A percentile compares a stretch with the other conserved stretches of the same genome.
These are phyloP conservation scores for Lepus townsendii DNA, from an alignment of 2,797 vertebrate genomes.

Conservation along the genomic window DNA sequence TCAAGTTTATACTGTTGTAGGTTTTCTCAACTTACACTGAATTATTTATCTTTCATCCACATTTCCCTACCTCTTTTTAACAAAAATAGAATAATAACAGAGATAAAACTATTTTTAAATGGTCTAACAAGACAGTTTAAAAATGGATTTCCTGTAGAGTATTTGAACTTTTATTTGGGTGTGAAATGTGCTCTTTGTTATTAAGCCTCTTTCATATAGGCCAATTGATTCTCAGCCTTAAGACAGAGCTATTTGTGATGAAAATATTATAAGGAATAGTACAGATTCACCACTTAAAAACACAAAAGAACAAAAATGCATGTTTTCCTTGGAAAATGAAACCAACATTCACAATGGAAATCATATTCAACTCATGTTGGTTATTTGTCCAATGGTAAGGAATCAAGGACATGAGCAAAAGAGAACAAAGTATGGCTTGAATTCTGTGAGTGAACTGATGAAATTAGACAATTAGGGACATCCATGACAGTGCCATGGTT, in stretches of 20 bases:
- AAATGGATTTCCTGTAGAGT: neutral
- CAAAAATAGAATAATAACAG: neutral
- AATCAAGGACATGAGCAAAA: neutral
- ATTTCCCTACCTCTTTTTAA: neutral
- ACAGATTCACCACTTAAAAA: neutral
- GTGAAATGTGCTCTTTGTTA: neutral
- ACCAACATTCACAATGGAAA: neutral
- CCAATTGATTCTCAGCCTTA: neutral
- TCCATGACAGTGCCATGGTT: neutral
- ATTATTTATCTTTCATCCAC: neutral
- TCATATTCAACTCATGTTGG: constrained; percentile 13
- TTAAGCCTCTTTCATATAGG: neutral
- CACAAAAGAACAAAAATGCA: neutral
- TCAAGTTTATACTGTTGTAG: neutral
- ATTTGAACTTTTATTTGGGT: constrained; percentile 26
- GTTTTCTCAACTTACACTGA: neutral
- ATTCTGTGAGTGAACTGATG: neutral
- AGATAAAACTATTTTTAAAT: constrained; percentile 8
- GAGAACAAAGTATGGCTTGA: neutral
- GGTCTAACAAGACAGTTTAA: constrained; percentile 10
- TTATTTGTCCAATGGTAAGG: neutral
- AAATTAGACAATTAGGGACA: neutral
- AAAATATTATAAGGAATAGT: neutral
- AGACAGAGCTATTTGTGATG: neutral
- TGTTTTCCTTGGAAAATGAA: neutral